Evolutionary conservation across 2,797 vertebrate species (phyloP).

Genomic region (Ciconia nigra): DNA sequence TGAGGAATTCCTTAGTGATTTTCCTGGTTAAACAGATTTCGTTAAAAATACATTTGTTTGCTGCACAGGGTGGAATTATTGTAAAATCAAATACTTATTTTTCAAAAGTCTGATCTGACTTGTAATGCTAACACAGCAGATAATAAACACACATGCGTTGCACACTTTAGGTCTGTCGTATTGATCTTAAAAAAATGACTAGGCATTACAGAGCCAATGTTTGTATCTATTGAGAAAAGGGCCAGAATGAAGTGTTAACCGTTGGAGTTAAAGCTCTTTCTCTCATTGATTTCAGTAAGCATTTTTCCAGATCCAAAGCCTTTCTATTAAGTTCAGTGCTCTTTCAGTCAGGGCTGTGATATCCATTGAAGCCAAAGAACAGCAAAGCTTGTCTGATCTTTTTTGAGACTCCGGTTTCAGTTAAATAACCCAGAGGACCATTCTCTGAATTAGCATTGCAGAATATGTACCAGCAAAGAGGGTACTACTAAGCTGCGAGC

Average conservation of each 20-base stretch:
- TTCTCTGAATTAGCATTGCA: not conserved
- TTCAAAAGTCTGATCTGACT: slow-evolving; percentile 5
- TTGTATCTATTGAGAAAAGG: not conserved
- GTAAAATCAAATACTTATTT: slow-evolving; percentile 59
- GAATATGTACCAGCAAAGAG: not conserved
- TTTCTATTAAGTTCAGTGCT: not conserved
- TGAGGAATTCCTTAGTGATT: slow-evolving; percentile 61
- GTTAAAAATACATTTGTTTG: slow-evolving; percentile 52
- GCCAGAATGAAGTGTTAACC: slow-evolving; percentile 3
- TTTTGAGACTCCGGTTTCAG: not conserved
- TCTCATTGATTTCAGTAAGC: slow-evolving; percentile 10
- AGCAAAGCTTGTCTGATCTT: slow-evolving; percentile 13
- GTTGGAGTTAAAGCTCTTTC: not conserved
- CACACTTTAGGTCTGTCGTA: not conserved
- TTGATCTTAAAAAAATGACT: slow-evolving; percentile 20
- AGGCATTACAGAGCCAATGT: not conserved
- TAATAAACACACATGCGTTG: not conserved
- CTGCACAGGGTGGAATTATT: slow-evolving; percentile 1
- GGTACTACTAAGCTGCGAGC: not conserved
- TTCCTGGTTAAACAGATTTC: slow-evolving; percentile 52
- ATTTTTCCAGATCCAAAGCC: slow-evolving; percentile 20
- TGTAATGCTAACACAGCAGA: slow-evolving; percentile 6
- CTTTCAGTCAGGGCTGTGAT: not conserved
- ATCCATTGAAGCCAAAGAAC: not conserved
- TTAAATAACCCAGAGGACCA: not conserved